Conservation (phyloP, 2,113 vertebrate genomes). For the Antigone vipio region DNA sequence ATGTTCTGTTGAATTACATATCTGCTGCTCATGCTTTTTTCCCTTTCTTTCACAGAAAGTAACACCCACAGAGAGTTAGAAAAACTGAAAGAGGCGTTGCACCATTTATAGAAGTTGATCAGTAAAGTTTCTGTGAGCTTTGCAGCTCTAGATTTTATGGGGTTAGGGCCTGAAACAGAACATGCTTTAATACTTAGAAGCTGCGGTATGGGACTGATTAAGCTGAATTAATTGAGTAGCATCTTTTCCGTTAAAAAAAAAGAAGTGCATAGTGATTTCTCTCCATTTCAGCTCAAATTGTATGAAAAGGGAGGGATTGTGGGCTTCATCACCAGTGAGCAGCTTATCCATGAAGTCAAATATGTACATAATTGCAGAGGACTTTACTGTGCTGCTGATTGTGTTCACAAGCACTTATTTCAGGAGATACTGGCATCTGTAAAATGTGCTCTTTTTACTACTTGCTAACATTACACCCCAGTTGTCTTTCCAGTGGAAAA, state of each 20-base stretch:
- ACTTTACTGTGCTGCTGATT: not conserved
- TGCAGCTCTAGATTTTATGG: not conserved
- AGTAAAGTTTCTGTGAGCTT: slow-evolving; percentile 14
- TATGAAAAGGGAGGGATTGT: not conserved
- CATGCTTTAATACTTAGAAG: not conserved
- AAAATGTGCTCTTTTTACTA: not conserved
- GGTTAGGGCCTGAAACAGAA: not conserved
- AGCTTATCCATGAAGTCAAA: not conserved
- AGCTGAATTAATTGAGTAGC: not conserved
- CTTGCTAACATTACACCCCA: not conserved
- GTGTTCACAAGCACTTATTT: not conserved
- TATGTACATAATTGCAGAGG: not conserved
- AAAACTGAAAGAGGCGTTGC: slow-evolving; percentile 35
- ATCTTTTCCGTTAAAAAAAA: not conserved
- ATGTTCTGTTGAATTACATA: not conserved
- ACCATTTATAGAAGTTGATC: slow-evolving; percentile 38
- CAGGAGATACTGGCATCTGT: not conserved
- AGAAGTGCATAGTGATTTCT: not conserved
- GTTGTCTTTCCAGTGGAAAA: not conserved
- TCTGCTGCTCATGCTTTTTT: not conserved
- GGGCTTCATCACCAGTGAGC: not conserved
- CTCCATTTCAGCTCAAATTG: not conserved
- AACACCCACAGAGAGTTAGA: slow-evolving; percentile 25
- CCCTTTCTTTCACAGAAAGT: slow-evolving; percentile 22
- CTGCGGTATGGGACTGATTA: not conserved